Base-by-base conservation (phyloP, 2,797 vertebrate species). In the Balearica regulorum region DNA sequence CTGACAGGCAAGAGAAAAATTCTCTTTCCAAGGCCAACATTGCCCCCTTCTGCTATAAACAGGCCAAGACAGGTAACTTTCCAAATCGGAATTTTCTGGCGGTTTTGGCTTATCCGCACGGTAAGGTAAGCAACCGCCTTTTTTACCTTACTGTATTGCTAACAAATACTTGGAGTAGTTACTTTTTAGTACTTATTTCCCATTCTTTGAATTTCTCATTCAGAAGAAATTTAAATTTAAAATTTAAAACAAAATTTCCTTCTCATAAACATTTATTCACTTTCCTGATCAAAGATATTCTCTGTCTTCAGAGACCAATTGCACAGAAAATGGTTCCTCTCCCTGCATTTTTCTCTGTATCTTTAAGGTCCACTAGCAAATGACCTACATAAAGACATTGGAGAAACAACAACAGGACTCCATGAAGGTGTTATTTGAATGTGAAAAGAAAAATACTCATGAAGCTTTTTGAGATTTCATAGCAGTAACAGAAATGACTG, bases 31-130 rank as follows among this genome's bases (percentile, higher is more conserved):
- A 96, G 75, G 77, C 37, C 41, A 96, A 97, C 83, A 96, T 95
- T 86, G 89, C 97, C 97, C 96, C 79, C 98, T 97, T 82, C 68
- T 96, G 98, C 78, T 83, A 4, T 2, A 70, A 94, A 72, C 31
- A 8, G 29, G n/a, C 16, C 43, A 94, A 37, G 28, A 75, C 58
- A 64, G 5, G 44, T 11, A 84, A 79, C 11, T 66, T 55, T 43
- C 46, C 22, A 39, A 16, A 43, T 53, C 9, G 1, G 13, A 72
- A 19, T 8, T 61, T 82, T 16, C 28, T 16, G 17, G 22, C 31
- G 6, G 0, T 1, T 51, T 77, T n/a, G 43, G 26, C 1, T 70
- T 46, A 57, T 4, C 41, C 49, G 8, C 18, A 18, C 5, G 4
- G 3, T 13, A 62, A 65, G 6, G 20, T 14, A 31, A 83, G 41